Percentiles rank a stretch among this genome's conserved stretches.
Evolutionary conservation across 2,888 invertebrate genomes (phyloP).

Genomic region (Sipunculus nudus): DNA sequence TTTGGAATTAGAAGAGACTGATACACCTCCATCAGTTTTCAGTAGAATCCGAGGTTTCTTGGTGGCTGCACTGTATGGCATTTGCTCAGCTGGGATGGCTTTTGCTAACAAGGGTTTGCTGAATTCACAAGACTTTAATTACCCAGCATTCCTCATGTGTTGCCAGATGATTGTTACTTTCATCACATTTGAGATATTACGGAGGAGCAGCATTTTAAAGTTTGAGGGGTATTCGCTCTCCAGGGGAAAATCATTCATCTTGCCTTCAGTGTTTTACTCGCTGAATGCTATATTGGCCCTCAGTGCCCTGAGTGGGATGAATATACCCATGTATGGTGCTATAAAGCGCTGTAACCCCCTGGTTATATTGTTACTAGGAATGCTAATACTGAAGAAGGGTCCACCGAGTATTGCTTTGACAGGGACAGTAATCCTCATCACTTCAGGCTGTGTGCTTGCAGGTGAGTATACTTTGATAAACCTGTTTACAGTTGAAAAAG

Average conservation of each 20-base stretch:
- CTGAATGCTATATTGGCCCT: slow-evolving; percentile 68
- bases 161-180: slow-evolving; percentile 68
- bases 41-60: too few relatives aligned
- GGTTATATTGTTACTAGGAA: slow-evolving; percentile 64
- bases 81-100: slow-evolving; percentile 65
- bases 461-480: slow-evolving; percentile 48
- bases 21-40: too few relatives aligned
- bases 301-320: slow-evolving; percentile 69
- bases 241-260: slow-evolving; percentile 65
- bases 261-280: slow-evolving; percentile 68
- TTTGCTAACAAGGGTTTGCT: slow-evolving; percentile 67
- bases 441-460: slow-evolving; percentile 66
- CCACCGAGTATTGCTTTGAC: slow-evolving; percentile 55
- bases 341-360: slow-evolving; percentile 69
- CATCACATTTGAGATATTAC: slow-evolving; percentile 60
- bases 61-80: slow-evolving; percentile 65
- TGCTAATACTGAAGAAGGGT: slow-evolving; percentile 62
- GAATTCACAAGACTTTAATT: slow-evolving; percentile 67
- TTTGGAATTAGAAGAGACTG: too few relatives aligned
- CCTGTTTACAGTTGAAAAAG: neutral
- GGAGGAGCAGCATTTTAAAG: slow-evolving; percentile 50
- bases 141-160: slow-evolving; percentile 69
- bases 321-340: slow-evolving; percentile 70
- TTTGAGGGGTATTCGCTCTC: slow-evolving; percentile 65
- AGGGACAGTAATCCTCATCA: slow-evolving; percentile 61